Evolutionary conservation across 1,140 invertebrate genomes (phyloP).

Genomic region (Drosophila tsacasi): DNA sequence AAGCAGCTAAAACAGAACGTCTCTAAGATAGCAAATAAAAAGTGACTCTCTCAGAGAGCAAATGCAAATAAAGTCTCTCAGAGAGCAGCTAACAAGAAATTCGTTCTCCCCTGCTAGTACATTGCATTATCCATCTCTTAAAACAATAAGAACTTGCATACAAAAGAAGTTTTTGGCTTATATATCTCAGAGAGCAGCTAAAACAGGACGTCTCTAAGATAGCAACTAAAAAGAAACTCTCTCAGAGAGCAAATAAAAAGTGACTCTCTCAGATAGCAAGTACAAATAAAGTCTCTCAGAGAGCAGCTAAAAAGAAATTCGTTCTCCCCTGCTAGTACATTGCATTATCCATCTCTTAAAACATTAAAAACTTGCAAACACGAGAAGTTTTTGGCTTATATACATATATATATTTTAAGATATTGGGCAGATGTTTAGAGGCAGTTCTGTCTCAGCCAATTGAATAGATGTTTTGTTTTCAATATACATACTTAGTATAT

Average conservation of each 20-base stretch:
- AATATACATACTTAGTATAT: neutral
- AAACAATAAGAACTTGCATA: neutral
- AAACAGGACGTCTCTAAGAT: no score
- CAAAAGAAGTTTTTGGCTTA: neutral
- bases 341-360: neutral
- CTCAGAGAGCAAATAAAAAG: no score
- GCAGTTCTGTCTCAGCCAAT: neutral
- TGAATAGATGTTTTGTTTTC: neutral
- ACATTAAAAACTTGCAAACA: neutral
- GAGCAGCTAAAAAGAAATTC: neutral
- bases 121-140: neutral
- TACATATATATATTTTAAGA: neutral
- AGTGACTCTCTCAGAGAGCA: no score
- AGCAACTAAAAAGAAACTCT: no score
- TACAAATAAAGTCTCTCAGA: no score
- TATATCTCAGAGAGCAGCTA: no score
- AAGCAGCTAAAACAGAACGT: no score
- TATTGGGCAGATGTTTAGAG: neutral
- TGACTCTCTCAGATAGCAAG: no score
- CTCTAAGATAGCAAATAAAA: no score
- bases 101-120: neutral
- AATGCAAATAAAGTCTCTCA: no score
- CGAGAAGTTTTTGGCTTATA: neutral
- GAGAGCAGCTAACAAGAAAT: no score
- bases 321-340: neutral